Percentiles rank a stretch among this genome's conserved stretches.
Conservation (phyloP, 2,888 invertebrate genomes). For the Alcis repandata region DNA sequence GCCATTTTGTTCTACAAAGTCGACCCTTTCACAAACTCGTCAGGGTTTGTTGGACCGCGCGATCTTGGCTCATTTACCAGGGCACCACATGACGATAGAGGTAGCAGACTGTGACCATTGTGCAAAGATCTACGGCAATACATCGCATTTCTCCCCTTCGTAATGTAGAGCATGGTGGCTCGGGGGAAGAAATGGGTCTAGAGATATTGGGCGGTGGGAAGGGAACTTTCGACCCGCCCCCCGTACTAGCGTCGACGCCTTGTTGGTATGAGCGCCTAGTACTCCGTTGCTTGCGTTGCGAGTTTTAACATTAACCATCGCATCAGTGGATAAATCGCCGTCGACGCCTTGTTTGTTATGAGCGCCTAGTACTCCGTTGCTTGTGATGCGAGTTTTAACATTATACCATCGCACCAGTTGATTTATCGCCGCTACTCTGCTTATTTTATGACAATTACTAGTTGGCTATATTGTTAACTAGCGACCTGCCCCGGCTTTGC, state of each 20-base stretch:
- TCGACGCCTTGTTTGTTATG: conserved; percentile 81
- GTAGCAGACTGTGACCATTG: conserved; percentile 60
- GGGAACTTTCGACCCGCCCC: conserved; percentile 83
- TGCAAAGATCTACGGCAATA: conserved; percentile 61
- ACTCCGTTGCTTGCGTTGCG: conserved; percentile 68
- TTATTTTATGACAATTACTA: conserved; percentile 37
- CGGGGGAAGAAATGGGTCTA: conserved; percentile 72
- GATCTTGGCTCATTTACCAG: conserved; percentile 71
- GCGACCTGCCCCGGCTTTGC: too few species aligned
- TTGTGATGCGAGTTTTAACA: conserved; percentile 63
- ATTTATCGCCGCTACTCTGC: conserved; percentile 42
- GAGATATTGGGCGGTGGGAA: conserved; percentile 75
- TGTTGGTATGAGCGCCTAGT: conserved; percentile 80
- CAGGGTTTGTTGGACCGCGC: conserved; percentile 46
- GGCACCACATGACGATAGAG: conserved; percentile 67
- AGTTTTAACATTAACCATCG: too few species aligned
- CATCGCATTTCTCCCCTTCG: conserved; percentile 59
- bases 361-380: conserved; percentile 76
- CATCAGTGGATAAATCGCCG: too few species aligned
- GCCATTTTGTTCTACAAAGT: conserved; percentile 4
- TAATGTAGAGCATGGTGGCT: conserved; percentile 54
- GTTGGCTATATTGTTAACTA: conserved; percentile 5
- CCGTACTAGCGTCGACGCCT: conserved; percentile 79
- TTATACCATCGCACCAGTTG: conserved; percentile 51
- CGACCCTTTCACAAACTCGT: conserved; percentile 23